A percentile compares a stretch with the other conserved stretches of the same genome.
phyloP scores from a whole-genome alignment of 2,113 vertebrate genomes.

The Poecile atricapillus region DNA sequence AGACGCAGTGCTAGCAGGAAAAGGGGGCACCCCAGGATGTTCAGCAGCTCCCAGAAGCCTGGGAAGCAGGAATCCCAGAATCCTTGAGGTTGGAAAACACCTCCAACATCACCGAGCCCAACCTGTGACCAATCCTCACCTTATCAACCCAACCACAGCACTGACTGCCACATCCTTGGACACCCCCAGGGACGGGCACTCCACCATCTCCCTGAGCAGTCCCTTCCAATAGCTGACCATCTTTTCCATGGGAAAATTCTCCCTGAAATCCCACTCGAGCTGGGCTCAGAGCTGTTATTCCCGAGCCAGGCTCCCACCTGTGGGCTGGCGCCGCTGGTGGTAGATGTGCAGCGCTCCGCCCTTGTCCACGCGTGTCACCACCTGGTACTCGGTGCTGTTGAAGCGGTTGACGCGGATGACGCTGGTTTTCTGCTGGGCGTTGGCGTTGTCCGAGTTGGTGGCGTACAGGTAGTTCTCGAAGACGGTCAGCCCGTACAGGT shows the following conservation, averaged over 20 bases:
- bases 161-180: not conserved
- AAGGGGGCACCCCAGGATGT: too few relatives aligned
- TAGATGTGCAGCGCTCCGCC: conserved; percentile 92
- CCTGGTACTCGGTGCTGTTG: conserved; percentile 93
- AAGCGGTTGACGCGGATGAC: conserved; percentile 96
- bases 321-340: conserved; percentile 92
- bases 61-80: not conserved
- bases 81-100: not conserved
- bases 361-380: conserved; percentile 91
- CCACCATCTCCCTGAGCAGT: not conserved
- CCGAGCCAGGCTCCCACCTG: conserved; percentile 67
- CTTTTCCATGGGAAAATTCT: rapidly evolving
- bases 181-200: rapidly evolving
- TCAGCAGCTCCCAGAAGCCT: not conserved
- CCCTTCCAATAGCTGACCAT: not conserved
- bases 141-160: not conserved
- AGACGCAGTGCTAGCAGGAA: rapidly evolving
- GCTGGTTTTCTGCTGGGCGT: conserved; percentile 93
- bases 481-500: conserved; percentile 91
- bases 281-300: not conserved
- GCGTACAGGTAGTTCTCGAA: conserved; percentile 98
- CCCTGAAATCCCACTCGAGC: not conserved
- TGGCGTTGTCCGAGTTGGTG: conserved; percentile 94
- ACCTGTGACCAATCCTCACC: not conserved
- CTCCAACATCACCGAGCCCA: not conserved